Percentiles rank a stretch among this genome's conserved stretches.
Evolutionary conservation across 1,140 invertebrate genomes (phyloP).

Genomic region (Drosophila ironensis): DNA sequence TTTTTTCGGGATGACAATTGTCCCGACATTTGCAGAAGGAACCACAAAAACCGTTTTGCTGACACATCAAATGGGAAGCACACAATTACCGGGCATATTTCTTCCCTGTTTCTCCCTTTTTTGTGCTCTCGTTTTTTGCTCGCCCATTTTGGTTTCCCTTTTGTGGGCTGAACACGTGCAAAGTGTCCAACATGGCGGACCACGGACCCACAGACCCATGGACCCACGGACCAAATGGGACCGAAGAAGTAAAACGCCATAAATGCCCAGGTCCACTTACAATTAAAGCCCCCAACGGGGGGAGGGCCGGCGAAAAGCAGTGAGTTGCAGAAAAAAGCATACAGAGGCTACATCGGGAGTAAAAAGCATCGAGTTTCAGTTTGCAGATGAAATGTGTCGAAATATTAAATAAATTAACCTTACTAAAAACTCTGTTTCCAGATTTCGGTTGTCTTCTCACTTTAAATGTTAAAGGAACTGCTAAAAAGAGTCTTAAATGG

Average conservation of each 20-base stretch:
- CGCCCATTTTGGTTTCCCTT: slow-evolving; percentile 25
- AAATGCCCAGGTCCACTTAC: slow-evolving; percentile 67
- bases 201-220: no score
- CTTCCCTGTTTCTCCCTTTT: slow-evolving; percentile 40
- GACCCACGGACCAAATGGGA: slow-evolving; percentile 37
- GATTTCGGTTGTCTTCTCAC: no score
- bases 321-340: slow-evolving; percentile 33
- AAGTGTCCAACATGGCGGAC: slow-evolving; percentile 42
- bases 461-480: no score
- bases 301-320: not conserved
- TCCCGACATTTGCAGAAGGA: slow-evolving; percentile 16
- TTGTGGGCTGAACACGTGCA: slow-evolving; percentile 66
- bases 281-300: slow-evolving; percentile 32
- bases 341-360: slow-evolving; percentile 25
- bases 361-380: not conserved
- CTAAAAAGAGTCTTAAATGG: no score
- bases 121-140: slow-evolving; percentile 11
- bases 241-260: slow-evolving; percentile 51
- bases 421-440: no score
- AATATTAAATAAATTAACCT: no score
- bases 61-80: slow-evolving; percentile 47
- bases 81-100: slow-evolving; percentile 65
- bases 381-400: no score
- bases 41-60: slow-evolving; percentile 29
- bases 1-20: slow-evolving; percentile 21